These are phyloP conservation scores for Loriculus beryllinus DNA, from an alignment of 2,797 vertebrate species.

Conservation along the genomic window DNA sequence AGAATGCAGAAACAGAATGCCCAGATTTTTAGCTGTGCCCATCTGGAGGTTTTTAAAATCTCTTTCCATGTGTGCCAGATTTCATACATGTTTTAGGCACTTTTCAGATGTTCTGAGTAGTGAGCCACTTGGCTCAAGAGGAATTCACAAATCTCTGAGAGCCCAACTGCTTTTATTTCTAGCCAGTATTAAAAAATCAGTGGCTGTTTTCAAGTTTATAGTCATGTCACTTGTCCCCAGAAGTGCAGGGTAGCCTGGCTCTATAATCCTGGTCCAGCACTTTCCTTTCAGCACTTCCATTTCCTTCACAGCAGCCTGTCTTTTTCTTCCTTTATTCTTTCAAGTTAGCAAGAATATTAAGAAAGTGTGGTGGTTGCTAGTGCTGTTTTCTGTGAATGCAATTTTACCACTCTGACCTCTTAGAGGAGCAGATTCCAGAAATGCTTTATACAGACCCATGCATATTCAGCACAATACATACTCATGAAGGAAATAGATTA, in stretches of 20 bases:
- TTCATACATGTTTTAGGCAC: background rate
- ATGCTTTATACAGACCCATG: slow-evolving; percentile 14
- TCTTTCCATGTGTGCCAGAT: fast-evolving
- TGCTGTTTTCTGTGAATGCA: background rate
- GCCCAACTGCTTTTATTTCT: background rate
- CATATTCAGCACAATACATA: slow-evolving; percentile 50
- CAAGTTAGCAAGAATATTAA: background rate
- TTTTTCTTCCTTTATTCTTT: background rate
- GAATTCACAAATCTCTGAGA: background rate
- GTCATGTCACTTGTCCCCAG: background rate
- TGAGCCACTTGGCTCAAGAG: background rate
- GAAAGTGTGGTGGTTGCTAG: background rate
- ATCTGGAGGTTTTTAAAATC: background rate
- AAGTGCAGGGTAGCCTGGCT: background rate
- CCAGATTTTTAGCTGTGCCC: background rate
- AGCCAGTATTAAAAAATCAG: background rate
- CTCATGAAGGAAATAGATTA: slow-evolving; percentile 53
- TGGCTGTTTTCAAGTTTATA: background rate
- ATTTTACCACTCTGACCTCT: slow-evolving; percentile 31
- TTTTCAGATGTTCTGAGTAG: background rate
- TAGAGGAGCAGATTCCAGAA: background rate
- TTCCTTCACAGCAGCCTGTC: background rate
- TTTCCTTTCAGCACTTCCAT: background rate
- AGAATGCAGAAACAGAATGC: background rate
- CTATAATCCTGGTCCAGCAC: background rate